Evolutionary conservation across 1,140 invertebrate genomes (phyloP).

Genomic region (Bursaphelenchus mucronatus): DNA sequence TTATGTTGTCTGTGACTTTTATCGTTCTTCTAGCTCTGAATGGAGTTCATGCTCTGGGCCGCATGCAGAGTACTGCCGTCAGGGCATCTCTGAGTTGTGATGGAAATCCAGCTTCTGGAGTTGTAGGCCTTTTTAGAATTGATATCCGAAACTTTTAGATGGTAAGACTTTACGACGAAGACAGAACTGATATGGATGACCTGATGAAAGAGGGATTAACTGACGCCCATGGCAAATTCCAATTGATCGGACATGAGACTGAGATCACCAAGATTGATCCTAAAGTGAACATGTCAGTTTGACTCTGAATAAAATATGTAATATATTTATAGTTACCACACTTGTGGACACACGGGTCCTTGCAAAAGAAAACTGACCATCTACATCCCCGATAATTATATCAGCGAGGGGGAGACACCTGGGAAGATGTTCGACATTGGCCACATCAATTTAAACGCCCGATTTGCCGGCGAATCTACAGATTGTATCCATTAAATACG

Average conservation of each 20-base stretch:
- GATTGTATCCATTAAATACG: too few relatives aligned
- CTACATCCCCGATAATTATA: constrained; percentile 47
- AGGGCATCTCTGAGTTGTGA: too few relatives aligned
- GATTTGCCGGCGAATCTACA: constrained; percentile 33
- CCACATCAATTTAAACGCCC: constrained; percentile 43
- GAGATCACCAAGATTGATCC: constrained; percentile 53
- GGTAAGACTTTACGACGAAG: too few relatives aligned
- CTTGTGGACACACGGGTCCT: constrained; percentile 29
- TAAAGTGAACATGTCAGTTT: constrained; percentile 43
- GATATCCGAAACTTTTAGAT: too few relatives aligned
- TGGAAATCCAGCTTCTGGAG: too few relatives aligned
- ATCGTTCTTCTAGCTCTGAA: too few relatives aligned
- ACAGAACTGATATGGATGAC: constrained; percentile 44
- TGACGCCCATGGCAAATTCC: constrained; percentile 45
- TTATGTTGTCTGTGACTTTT: too few relatives aligned
- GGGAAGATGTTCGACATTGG: constrained; percentile 48
- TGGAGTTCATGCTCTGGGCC: too few relatives aligned
- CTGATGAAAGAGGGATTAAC: constrained; percentile 51
- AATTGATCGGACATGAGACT: constrained; percentile 47
- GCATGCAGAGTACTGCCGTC: too few relatives aligned
- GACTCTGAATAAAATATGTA: too few relatives aligned
- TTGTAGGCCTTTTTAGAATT: too few relatives aligned
- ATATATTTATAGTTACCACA: constrained; percentile 35
- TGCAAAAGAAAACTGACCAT: constrained; percentile 51
- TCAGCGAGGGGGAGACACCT: constrained; percentile 36